These are phyloP conservation scores for Echiichthys vipera DNA, from an alignment of 2,797 vertebrate genomes.

Conservation along the genomic window DNA sequence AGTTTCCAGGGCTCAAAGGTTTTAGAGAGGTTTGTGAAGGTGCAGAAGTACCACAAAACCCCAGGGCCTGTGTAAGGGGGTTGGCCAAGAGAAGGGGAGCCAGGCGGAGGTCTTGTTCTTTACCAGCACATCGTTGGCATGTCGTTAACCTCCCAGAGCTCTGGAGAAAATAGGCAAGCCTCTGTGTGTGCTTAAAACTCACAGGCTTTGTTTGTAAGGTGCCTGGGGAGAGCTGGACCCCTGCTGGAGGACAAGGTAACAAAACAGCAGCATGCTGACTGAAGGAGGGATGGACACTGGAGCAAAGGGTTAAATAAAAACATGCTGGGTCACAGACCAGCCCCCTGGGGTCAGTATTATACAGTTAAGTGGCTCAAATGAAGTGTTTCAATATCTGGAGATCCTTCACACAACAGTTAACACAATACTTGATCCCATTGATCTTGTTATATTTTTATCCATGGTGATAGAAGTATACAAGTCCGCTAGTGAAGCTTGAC, in stretches of 20 bases:
- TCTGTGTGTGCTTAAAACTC: conserved; percentile 79
- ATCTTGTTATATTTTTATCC: not conserved
- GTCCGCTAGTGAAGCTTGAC: no score
- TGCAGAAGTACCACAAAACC: conserved; percentile 48
- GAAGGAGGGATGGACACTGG: conserved; percentile 70
- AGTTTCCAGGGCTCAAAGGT: conserved; percentile 46
- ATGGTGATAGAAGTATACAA: not conserved
- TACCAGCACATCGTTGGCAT: conserved; percentile 81
- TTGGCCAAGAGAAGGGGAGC: conserved; percentile 36
- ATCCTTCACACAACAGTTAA: conserved; percentile 8
- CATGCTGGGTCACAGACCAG: conserved; percentile 76
- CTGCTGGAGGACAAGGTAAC: conserved; percentile 80
- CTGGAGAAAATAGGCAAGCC: conserved; percentile 68
- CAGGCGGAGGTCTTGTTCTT: conserved; percentile 77
- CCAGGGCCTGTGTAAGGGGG: conserved; percentile 24
- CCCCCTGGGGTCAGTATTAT: conserved; percentile 71
- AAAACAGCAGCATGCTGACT: conserved; percentile 80
- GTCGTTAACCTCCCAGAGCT: conserved; percentile 87
- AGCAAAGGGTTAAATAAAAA: conserved; percentile 73
- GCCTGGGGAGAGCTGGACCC: conserved; percentile 79
- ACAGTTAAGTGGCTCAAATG: conserved; percentile 55
- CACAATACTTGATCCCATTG: not conserved
- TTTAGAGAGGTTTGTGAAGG: conserved; percentile 39
- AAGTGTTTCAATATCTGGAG: conserved; percentile 46
- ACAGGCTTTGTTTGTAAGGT: conserved; percentile 82